A percentile compares a stretch with the other conserved stretches of the same genome.
Conservation (phyloP, 2,888 invertebrate genomes). For the Papilio demoleus region DNA sequence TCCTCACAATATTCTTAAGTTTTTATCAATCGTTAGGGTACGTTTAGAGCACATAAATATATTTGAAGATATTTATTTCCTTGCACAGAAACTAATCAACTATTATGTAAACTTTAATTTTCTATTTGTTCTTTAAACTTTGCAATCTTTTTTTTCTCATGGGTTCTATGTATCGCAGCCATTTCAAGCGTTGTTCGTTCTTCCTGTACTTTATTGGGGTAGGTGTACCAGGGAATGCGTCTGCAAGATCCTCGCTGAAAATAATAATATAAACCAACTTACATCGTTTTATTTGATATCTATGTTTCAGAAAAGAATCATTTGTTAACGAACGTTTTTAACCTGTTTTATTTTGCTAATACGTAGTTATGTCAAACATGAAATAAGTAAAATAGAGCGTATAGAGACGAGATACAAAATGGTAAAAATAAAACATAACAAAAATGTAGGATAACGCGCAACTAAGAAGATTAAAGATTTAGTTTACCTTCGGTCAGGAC, state of each 20-base stretch:
- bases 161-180: slow-evolving; percentile 45
- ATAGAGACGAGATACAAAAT: neutral
- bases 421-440: neutral
- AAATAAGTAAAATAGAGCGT: neutral
- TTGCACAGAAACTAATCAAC: neutral
- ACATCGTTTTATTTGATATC: neutral
- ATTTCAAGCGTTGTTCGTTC: slow-evolving; percentile 50
- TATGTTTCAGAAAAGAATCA: too few species aligned
- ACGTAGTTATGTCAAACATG: neutral
- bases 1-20: too few species aligned
- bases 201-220: slow-evolving; percentile 41
- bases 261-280: slow-evolving; percentile 25
- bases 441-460: neutral
- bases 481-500: slow-evolving; percentile 18
- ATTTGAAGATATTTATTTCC: too few species aligned
- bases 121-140: slow-evolving; percentile 9
- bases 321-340: too few species aligned
- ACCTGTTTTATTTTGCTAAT: too few species aligned
- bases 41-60: too few species aligned
- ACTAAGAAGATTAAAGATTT: neutral
- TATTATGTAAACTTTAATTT: neutral
- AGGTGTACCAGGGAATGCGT: slow-evolving; percentile 45
- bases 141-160: slow-evolving; percentile 14
- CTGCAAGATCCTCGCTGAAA: slow-evolving; percentile 45
- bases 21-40: too few species aligned